A percentile compares a stretch with the other conserved stretches of the same genome.
phyloP scores from a whole-genome alignment of 2,797 vertebrate species.

The Discoglossus pictus region DNA sequence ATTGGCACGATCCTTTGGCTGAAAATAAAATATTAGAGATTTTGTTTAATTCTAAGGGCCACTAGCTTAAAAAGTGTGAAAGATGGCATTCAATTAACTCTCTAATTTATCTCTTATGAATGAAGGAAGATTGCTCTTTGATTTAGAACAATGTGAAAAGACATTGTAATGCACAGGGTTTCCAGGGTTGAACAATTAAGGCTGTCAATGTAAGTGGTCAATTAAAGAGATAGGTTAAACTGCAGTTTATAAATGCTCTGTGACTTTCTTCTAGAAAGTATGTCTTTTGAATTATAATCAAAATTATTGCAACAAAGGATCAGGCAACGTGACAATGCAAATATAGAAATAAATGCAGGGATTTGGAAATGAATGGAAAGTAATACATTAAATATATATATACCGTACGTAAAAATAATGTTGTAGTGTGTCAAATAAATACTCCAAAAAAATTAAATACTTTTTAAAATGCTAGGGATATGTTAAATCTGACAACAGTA shows the following conservation, averaged over 20 bases:
- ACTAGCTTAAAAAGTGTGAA: slow-evolving; percentile 60
- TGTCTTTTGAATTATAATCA: slow-evolving; percentile 61
- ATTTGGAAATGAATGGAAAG: not conserved
- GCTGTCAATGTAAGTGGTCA: slow-evolving; percentile 62
- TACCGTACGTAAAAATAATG: too few species aligned
- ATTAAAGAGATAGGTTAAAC: slow-evolving; percentile 61
- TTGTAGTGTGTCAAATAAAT: too few species aligned
- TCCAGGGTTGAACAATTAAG: slow-evolving; percentile 62
- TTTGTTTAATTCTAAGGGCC: slow-evolving; percentile 58
- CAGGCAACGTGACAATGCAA: not conserved
- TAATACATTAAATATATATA: too few species aligned
- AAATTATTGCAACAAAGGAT: slow-evolving; percentile 46
- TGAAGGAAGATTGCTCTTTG: slow-evolving; percentile 61
- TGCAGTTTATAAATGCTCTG: slow-evolving; percentile 55
- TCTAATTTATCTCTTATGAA: slow-evolving; percentile 59
- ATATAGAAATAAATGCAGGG: not conserved
- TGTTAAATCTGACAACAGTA: too few species aligned
- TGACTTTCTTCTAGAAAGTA: slow-evolving; percentile 60
- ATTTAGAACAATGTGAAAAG: slow-evolving; percentile 60
- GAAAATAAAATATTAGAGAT: slow-evolving; percentile 38
- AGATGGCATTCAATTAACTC: slow-evolving; percentile 64
- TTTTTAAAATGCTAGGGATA: too few species aligned
- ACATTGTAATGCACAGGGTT: slow-evolving; percentile 61
- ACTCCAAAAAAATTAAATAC: too few species aligned
- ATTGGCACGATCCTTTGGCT: slow-evolving; percentile 22